phyloP scores from a whole-genome alignment of 2,797 vertebrate genomes.

The Callimico goeldii region DNA sequence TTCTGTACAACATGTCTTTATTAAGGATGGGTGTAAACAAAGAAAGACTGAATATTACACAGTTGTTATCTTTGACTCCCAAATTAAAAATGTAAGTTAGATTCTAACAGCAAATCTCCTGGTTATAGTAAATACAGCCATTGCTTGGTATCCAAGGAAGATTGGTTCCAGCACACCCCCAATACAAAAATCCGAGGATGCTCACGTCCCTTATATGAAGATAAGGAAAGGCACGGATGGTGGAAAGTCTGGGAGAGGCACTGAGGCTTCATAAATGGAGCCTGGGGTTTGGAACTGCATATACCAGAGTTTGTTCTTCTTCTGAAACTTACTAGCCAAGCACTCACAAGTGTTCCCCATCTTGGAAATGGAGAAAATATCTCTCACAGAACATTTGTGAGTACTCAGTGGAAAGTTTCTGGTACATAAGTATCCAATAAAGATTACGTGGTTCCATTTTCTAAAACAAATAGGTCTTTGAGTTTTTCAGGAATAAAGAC shows the following conservation, averaged over 20 bases:
- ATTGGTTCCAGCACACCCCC: no score
- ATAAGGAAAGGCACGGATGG: background rate
- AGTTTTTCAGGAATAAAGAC: background rate
- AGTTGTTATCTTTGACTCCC: no score
- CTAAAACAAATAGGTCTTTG: background rate
- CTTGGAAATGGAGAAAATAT: background rate
- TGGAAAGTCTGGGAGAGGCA: no score
- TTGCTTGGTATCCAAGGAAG: no score
- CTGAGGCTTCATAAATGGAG: accelerated
- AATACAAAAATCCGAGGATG: no score
- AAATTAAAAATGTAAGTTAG: no score
- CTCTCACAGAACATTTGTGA: background rate
- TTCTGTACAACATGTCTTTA: no score
- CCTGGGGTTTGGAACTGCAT: background rate
- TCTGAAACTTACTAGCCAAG: background rate
- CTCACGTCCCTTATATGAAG: no score
- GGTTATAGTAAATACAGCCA: no score
- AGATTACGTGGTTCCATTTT: background rate
- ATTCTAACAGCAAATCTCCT: no score
- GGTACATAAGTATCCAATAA: background rate
- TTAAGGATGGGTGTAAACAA: no score
- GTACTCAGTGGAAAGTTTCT: background rate
- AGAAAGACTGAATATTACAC: no score
- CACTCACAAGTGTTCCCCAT: background rate
- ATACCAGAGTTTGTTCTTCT: background rate